Conservation (phyloP, 2,888 invertebrate species). For the Octonoba sinensis region DNA sequence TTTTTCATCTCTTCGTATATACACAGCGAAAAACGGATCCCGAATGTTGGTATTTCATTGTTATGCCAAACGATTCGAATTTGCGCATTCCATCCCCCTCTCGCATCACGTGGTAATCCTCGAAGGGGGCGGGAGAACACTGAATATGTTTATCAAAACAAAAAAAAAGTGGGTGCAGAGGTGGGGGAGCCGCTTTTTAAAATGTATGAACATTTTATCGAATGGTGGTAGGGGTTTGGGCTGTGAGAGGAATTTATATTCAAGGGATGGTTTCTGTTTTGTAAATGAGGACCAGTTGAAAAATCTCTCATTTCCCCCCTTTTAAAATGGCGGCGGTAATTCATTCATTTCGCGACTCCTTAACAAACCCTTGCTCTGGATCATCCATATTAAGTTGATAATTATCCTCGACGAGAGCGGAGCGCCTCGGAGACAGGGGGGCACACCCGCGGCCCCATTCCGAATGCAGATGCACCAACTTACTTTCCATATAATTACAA, state of each 20-base stretch:
- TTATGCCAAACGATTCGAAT: conserved; percentile 55
- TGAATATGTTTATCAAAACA: conserved; percentile 63
- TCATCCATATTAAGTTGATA: conserved; percentile 64
- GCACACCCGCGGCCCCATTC: conserved; percentile 28
- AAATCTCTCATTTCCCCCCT: conserved; percentile 31
- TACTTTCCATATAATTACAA: conserved; percentile 64
- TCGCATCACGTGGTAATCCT: conserved; percentile 34
- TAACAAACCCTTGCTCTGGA: conserved; percentile 36
- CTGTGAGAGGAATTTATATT: conserved; percentile 54
- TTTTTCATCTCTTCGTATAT: conserved; percentile 13
- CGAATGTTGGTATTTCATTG: conserved; percentile 58
- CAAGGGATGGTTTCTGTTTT: conserved; percentile 61
- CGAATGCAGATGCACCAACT: conserved; percentile 62
- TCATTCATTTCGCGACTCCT: conserved; percentile 52
- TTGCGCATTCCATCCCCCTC: conserved; percentile 22
- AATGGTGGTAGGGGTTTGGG: conserved; percentile 33
- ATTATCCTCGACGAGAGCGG: conserved; percentile 35
- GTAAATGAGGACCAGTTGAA: conserved; percentile 56
- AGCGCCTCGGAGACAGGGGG: conserved; percentile 5
- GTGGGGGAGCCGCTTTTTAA: conserved; percentile 51
- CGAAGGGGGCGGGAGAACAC: conserved; percentile 25
- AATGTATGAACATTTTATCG: conserved; percentile 65
- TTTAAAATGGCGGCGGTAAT: conserved; percentile 36
- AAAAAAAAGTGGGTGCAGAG: conserved; percentile 25
- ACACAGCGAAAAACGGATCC: conserved; percentile 20